These are phyloP conservation scores for Lophius piscatorius DNA, from an alignment of 2,113 vertebrate species.

Conservation along the genomic window DNA sequence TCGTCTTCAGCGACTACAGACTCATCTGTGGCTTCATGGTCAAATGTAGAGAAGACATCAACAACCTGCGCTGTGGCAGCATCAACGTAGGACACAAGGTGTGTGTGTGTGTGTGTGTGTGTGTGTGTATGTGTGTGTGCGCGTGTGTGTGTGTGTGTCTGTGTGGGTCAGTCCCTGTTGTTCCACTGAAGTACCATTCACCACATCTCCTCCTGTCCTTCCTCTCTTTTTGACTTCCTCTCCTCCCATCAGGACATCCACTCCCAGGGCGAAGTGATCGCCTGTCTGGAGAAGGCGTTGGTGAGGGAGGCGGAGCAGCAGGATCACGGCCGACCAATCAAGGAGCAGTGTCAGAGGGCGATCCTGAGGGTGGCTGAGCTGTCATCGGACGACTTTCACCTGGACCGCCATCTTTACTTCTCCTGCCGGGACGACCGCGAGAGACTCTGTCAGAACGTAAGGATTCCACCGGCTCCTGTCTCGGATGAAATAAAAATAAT, in stretches of 20 bases:
- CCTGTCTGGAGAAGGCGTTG: constrained; percentile 93
- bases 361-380: constrained; percentile 97
- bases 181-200: too few relatives aligned
- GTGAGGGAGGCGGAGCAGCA: constrained; percentile 89
- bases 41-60: constrained; percentile 92
- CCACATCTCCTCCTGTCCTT: too few relatives aligned
- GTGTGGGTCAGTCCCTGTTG: too few relatives aligned
- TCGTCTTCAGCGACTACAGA: constrained; percentile 93
- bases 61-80: constrained; percentile 91
- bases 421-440: constrained; percentile 94
- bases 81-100: constrained; percentile 95
- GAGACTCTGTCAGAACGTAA: constrained; percentile 93
- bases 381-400: constrained; percentile 94
- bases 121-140: too few relatives aligned
- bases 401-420: constrained; percentile 95
- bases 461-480: constrained; percentile 27
- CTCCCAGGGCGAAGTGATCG: constrained; percentile 95
- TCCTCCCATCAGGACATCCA: constrained; percentile 96
- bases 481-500: too few relatives aligned
- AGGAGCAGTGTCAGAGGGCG: constrained; percentile 91
- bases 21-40: constrained; percentile 97
- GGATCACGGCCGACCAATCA: constrained; percentile 78
- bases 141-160: too few relatives aligned
- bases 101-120: too few relatives aligned
- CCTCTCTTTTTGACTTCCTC: too few relatives aligned